Conservation (phyloP, 2,113 vertebrate species). For the Gymnocephalus cernua region DNA sequence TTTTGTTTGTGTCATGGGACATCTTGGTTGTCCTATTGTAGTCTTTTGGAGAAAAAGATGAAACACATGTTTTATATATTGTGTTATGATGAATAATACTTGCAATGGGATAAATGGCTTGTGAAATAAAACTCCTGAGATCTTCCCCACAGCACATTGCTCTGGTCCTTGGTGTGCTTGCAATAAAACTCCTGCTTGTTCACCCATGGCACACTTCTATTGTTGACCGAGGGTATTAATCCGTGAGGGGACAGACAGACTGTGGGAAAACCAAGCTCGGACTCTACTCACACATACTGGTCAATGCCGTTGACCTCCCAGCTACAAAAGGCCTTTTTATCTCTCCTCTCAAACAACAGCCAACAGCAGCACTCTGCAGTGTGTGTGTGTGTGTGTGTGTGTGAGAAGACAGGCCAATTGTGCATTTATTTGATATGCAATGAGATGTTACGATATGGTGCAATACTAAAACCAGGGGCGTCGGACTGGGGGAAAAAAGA, state of each 20-base stretch:
- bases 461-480: conserved; percentile 12
- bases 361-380: conserved; percentile 30
- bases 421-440: conserved; percentile 46
- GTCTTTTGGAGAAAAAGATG: background rate
- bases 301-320: conserved; percentile 81
- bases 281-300: conserved; percentile 81
- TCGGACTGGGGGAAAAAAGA: no score
- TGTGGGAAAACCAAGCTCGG: conserved; percentile 81
- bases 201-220: conserved; percentile 82
- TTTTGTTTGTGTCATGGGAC: background rate
- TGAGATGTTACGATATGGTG: conserved; percentile 26
- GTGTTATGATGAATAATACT: background rate
- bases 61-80: background rate
- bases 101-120: background rate
- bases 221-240: conserved; percentile 75
- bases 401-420: conserved; percentile 21
- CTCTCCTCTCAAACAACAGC: conserved; percentile 66
- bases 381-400: conserved; percentile 40
- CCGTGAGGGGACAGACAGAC: conserved; percentile 76
- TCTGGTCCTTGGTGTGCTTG: conserved; percentile 45
- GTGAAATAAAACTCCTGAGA: conserved; percentile 8
- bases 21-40: background rate
- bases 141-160: conserved; percentile 8
- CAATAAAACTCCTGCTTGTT: conserved; percentile 73
- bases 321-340: conserved; percentile 81